These are phyloP conservation scores for Cephalopterus ornatus DNA, from an alignment of 2,113 vertebrate species.

Conservation along the genomic window DNA sequence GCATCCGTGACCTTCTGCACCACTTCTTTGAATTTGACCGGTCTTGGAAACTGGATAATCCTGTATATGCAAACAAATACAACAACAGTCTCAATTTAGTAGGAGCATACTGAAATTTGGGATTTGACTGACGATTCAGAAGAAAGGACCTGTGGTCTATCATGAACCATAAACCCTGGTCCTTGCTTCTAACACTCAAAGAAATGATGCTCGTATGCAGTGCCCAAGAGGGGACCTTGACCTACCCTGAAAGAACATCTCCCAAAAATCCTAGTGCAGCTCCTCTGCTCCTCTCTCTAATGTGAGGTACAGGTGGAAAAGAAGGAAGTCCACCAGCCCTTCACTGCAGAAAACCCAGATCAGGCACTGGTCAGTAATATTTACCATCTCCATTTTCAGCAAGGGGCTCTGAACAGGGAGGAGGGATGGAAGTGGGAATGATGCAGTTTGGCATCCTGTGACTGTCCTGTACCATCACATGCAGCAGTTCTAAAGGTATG, in stretches of 20 bases:
- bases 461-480: background rate
- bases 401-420: background rate
- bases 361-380: background rate
- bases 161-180: background rate
- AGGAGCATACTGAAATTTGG: background rate
- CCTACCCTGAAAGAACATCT: background rate
- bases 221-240: background rate
- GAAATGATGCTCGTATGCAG: background rate
- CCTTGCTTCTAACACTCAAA: background rate
- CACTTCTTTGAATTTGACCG: constrained; percentile 86
- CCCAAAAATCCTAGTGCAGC: background rate
- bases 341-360: background rate
- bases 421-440: background rate
- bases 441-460: background rate
- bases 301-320: background rate
- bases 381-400: background rate
- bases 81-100: background rate
- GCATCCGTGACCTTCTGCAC: constrained; percentile 89
- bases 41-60: constrained; percentile 88
- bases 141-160: background rate
- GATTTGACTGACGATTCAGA: background rate
- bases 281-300: background rate
- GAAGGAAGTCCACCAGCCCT: background rate
- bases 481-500: background rate
- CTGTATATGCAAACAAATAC: constrained; percentile 44